Evolutionary conservation across 2,797 vertebrate species (phyloP), one percentile per base, ranked within the genome.

Genomic region (Helarctos malayanus): DNA sequence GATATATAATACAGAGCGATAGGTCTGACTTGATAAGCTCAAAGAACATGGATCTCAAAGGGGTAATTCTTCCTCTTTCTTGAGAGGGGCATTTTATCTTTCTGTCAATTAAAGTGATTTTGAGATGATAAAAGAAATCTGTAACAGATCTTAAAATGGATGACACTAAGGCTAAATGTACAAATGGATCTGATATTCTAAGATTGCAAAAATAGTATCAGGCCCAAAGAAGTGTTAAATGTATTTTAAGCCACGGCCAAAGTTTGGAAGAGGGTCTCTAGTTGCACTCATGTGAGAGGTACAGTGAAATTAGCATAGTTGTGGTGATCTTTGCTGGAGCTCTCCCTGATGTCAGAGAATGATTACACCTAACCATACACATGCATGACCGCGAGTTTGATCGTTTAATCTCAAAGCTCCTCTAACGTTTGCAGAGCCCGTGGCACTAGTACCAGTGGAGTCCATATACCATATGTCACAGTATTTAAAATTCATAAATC

Each of bases 61-160:
- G 29, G 6, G 2, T 21, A 78, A 38, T 89, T 63, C 7, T 61
- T 82, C 16, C 27, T 78, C 13, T 73, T 93, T 89, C 23, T 41
- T 93, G 9, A 92, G 41, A 85, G 25, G 16, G 25, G 49, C 21
- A 18, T 68, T 80, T 91, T 81, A 91, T 89, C 5, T 94, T 79
- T 41, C 49, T 89, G 8, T 56, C 91, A 87, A 95, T 78, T 91
- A 81, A 95, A 85, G 56, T 57, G 15, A 68, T 75, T 85, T 52
- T 84, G 29, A 91, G 18, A 68, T 91, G 12, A 92, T 79, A 18
- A 90, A 78, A 90, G 25, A 68, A 89, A 41, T 79, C n/a, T 79
- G 21, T 59, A 69, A 52, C 27, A 75, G 49, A 54, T 68, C 25
- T 75, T 88, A 59, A 89, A 76, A 91, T 3, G 73, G n/a, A 73